Conservation (phyloP, 2,797 vertebrate species). For the Hydrophis major region DNA sequence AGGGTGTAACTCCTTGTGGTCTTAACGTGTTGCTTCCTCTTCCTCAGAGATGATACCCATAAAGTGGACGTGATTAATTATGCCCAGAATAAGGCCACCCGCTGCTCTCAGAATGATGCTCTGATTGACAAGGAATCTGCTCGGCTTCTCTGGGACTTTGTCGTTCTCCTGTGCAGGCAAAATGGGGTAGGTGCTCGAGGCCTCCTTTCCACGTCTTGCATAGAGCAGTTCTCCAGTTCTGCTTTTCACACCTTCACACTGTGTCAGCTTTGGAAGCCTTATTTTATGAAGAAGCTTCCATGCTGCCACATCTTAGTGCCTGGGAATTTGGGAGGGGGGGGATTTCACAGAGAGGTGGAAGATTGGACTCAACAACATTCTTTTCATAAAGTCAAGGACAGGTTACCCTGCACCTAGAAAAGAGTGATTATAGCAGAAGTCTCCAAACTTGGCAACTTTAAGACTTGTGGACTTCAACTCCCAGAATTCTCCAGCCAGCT, state of each 20-base stretch:
- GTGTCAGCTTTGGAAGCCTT: no score
- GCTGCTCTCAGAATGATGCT: constrained; percentile 83
- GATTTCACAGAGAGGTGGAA: no score
- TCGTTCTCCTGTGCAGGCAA: constrained; percentile 91
- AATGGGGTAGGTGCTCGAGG: constrained; percentile 83
- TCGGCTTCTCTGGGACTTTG: constrained; percentile 92
- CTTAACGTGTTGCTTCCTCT: not conserved
- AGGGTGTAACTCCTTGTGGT: not conserved
- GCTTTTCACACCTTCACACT: not conserved
- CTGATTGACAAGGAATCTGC: constrained; percentile 93
- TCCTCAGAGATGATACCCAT: constrained; percentile 90
- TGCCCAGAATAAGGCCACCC: constrained; percentile 88
- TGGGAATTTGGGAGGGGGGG: no score
- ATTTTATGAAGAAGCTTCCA: no score
- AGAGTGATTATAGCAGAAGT: no score
- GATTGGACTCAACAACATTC: no score
- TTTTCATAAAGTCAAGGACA: no score
- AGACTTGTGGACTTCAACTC: no score
- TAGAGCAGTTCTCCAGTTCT: not conserved
- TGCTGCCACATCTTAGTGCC: no score
- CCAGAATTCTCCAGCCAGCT: no score
- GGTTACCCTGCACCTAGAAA: no score
- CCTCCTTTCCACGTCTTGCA: accelerated
- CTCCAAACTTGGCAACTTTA: no score
- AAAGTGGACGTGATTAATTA: constrained; percentile 99